Evolutionary conservation across 1,140 invertebrate species (phyloP), one percentile per base, ranked within the genome.

Genomic region (Pararge aegeria): DNA sequence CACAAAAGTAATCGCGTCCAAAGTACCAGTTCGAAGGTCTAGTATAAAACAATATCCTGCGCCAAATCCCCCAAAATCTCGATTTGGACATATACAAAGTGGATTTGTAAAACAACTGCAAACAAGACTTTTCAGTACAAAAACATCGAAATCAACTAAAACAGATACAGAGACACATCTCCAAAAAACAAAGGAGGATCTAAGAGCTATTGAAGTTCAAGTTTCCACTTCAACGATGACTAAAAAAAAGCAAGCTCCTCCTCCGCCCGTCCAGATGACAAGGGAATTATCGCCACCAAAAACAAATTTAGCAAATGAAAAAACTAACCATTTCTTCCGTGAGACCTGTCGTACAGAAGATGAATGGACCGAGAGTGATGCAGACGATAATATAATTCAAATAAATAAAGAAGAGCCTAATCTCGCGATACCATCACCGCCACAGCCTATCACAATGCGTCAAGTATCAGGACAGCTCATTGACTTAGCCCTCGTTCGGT

Each of bases 281-380:
- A 73, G 65, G 54, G 13, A 65, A 24, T 21, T 46, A 5, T 56
- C 68, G 12, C 48, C 65, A 7, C 55, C 77, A 48, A 68, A 73
- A 27, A 44, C 52, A 42, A 24, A 60, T 15, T 55, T 74, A 40
- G 19, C 51, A 61, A 79, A 75, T 58, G 71, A 83, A 56, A 84
- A 83, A 60, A 80, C 81, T 46, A 67, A 81, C 29, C 73, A 75
- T 52, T 90, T 73, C 60, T 93, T 92, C 73, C 83, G 89, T 19
- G 92, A 93, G 71, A 92, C 92, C 12, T 93, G 92, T 70, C 90
- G 92, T 44, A 92, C 91, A 18, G 92, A 93, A 75, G 92, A 92
- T 58, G 91, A 93, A 66, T 92, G 91, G 70, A 86, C 91, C 0
- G 89, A 90, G 7, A 86, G 80, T 46, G 91, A 92, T 55, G 79